Evolutionary conservation across 2,888 invertebrate genomes (phyloP).

Genomic region (Leucozona laternaria): DNA sequence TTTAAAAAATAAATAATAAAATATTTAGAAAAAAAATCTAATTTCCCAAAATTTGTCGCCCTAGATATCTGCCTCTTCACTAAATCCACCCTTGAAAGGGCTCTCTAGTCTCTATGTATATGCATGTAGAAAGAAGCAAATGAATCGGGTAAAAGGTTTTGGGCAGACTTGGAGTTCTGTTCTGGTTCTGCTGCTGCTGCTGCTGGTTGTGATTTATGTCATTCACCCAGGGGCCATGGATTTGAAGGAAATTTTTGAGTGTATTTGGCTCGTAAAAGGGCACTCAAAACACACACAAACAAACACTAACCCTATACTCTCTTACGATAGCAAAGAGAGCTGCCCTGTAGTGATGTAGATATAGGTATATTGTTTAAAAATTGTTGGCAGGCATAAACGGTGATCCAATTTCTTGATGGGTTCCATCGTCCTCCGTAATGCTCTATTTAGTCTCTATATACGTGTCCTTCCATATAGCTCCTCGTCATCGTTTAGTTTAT

Average conservation of each 20-base stretch:
- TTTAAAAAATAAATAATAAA: too few species aligned
- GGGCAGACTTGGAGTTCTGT: constrained; percentile 7
- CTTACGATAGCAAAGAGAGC: not conserved
- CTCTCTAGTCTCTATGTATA: constrained; percentile 2
- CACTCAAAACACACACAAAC: constrained; percentile 6
- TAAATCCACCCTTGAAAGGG: constrained; percentile 1
- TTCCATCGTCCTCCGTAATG: constrained; percentile 43
- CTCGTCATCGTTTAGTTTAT: constrained; percentile 11
- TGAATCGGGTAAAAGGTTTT: constrained; percentile 66
- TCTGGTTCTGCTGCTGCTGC: constrained; percentile 3
- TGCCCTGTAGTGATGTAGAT: not conserved
- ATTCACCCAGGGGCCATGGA: constrained; percentile 65
- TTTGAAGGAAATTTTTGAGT: constrained; percentile 68
- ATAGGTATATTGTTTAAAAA: constrained; percentile 33
- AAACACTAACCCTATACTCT: not conserved
- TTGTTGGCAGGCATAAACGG: constrained; percentile 67
- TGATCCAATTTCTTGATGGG: constrained; percentile 69
- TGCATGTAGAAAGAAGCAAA: constrained; percentile 66
- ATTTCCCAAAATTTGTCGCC: not conserved
- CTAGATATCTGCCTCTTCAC: not conserved
- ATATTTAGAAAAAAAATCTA: too few species aligned
- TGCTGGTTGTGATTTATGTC: constrained; percentile 64
- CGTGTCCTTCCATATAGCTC: not conserved
- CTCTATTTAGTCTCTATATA: not conserved
- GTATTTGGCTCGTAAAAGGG: constrained; percentile 58